These are phyloP conservation scores for Protobothrops mucrosquamatus DNA, from an alignment of 2,113 vertebrate species.

Conservation along the genomic window DNA sequence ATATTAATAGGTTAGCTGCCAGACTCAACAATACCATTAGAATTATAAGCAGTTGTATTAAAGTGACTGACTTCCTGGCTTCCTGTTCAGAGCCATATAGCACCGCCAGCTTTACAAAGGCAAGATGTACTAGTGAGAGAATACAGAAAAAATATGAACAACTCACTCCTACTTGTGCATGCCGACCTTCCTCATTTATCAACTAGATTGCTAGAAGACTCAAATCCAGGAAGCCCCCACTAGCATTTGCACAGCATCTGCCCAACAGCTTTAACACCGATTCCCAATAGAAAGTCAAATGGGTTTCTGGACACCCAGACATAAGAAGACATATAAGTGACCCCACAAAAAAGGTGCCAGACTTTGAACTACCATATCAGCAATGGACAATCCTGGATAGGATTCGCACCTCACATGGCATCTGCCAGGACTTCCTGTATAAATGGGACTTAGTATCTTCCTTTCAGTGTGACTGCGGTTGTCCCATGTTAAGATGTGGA, in stretches of 20 bases:
- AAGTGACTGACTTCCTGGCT: neutral
- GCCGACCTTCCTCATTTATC: neutral
- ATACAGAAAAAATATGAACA: neutral
- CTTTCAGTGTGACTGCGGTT: too few species aligned
- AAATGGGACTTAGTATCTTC: neutral
- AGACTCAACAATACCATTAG: neutral
- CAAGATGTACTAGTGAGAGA: neutral
- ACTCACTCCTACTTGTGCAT: neutral
- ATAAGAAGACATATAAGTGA: neutral
- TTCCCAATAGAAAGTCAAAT: neutral
- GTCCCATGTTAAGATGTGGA: neutral
- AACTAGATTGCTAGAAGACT: neutral
- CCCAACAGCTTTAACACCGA: neutral
- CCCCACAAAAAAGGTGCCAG: neutral
- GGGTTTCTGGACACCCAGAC: neutral
- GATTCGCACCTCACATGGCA: neutral
- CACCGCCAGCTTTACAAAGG: too few species aligned
- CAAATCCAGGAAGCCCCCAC: neutral
- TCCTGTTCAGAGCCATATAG: neutral
- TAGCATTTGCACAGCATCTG: neutral
- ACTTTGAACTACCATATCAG: neutral
- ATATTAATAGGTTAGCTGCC: neutral
- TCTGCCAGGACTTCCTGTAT: neutral
- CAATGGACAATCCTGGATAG: neutral
- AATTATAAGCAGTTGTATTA: neutral